Base-by-base conservation (phyloP, 2,797 vertebrate genomes). In the Epinephelus malabaricus region DNA sequence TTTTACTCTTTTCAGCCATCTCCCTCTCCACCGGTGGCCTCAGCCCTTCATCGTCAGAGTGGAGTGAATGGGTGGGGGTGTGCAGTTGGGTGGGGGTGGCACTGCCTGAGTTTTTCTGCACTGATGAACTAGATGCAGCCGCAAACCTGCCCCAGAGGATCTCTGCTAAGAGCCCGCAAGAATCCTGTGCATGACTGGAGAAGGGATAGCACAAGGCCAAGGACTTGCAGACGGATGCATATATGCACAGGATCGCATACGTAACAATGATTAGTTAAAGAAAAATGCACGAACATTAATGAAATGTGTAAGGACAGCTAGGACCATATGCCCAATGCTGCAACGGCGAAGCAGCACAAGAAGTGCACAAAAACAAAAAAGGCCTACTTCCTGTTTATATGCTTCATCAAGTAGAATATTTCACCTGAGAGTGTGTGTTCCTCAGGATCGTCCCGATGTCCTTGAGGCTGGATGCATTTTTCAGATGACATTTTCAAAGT, bases 101-200 rank as follows among this genome's bases (percentile, higher is more conserved):
- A 23, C 47, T 40, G 86, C 72, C 63, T 61, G 86, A 87, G 79
- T 87, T 88, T 89, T 93, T 93, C 89, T 89, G 89, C 89, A 86
- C 78, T 78, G 78, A 90, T 90, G 80, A 90, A 91, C 86, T 85
- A 79, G 66, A 87, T 86, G 86, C 86, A 80, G 84, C 81, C 73
- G 62, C 86, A 89, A 92, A 91, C 84, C 83, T 90, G 80, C 88
- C 92, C 86, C 84, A 6, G 54, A 88, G 90, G 90, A 90, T 74
- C 85, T 90, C 75, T 63, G 76, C 86, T 84, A 91, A 79, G 86
- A 93, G 88, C 86, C 79, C 25, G 38, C 76, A 89, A 92, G 89
- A 89, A 89, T 79, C 85, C 88, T 30, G 76, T 85, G 86, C 87
- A 92, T 89, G 88, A 91, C 76, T 88, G 86, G 82, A 90, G 86